phyloP scores from a whole-genome alignment of 1,140 invertebrate species.

The Babylonia areolata region DNA sequence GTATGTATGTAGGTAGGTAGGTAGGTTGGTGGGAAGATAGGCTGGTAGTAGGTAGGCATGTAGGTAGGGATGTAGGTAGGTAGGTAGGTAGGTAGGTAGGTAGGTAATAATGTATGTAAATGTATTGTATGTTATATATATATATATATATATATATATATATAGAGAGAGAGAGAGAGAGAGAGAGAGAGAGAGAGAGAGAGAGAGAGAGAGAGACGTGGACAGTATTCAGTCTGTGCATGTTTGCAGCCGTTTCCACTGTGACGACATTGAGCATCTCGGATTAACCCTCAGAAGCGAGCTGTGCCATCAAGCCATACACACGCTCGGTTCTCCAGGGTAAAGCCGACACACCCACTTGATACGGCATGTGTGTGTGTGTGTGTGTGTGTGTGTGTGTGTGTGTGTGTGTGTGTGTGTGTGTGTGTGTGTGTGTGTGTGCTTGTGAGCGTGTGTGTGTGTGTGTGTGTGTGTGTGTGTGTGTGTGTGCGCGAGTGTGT shows the following conservation, averaged over 20 bases:
- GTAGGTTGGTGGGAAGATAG: no score
- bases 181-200: no score
- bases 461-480: background rate
- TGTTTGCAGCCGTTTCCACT: background rate
- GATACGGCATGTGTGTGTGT: constrained; percentile 1
- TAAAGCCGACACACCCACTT: constrained; percentile 10
- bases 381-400: background rate
- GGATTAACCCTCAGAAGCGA: constrained; percentile 31
- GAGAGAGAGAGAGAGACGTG: no score
- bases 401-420: background rate
- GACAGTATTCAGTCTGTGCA: no score
- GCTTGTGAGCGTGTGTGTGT: background rate
- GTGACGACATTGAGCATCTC: constrained; percentile 14
- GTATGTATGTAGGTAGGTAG: no score
- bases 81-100: no score
- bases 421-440: background rate
- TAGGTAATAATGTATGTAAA: no score
- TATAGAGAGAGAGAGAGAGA: no score
- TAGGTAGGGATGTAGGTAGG: no score
- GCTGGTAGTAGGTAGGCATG: no score
- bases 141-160: no score
- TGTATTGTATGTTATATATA: no score
- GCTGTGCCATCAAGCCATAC: background rate
- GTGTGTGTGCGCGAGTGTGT: background rate
- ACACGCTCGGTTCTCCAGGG: constrained; percentile 34